A percentile compares a stretch with the other conserved stretches of the same genome.
Evolutionary conservation across 2,113 vertebrate species (phyloP).

Genomic region (Gobio gobio): DNA sequence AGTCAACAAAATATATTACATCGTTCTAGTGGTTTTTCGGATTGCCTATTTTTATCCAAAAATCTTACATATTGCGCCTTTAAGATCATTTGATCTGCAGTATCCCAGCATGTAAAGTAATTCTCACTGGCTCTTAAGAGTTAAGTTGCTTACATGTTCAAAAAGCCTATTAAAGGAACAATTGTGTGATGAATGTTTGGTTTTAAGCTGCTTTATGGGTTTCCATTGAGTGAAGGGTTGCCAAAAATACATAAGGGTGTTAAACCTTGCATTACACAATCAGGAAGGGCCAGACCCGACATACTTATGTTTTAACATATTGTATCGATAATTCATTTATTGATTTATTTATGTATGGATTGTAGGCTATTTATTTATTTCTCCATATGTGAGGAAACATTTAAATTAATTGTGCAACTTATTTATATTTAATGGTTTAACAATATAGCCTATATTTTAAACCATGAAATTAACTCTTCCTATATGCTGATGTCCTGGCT

Average conservation of each 20-base stretch:
- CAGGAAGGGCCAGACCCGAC: not conserved
- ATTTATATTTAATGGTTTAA: not conserved
- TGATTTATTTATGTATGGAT: not conserved
- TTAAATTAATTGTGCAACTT: not conserved
- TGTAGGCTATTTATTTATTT: not conserved
- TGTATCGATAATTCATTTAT: not conserved
- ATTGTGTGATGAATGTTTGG: not conserved
- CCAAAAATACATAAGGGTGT: not conserved
- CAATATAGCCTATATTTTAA: not conserved
- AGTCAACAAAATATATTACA: no score
- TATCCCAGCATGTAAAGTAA: not conserved
- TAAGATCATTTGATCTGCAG: not conserved
- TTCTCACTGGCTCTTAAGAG: not conserved
- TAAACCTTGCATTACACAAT: not conserved
- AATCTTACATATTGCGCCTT: no score
- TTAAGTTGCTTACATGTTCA: not conserved
- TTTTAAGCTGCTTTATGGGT: not conserved
- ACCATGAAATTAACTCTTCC: not conserved
- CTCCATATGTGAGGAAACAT: not conserved
- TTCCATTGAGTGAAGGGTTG: not conserved
- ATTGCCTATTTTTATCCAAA: no score
- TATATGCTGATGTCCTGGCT: not conserved
- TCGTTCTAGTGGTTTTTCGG: no score
- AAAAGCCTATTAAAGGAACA: not conserved
- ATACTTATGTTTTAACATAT: not conserved